Base-by-base conservation (phyloP, 2,888 invertebrate genomes). In the Leptinotarsa haldemani region DNA sequence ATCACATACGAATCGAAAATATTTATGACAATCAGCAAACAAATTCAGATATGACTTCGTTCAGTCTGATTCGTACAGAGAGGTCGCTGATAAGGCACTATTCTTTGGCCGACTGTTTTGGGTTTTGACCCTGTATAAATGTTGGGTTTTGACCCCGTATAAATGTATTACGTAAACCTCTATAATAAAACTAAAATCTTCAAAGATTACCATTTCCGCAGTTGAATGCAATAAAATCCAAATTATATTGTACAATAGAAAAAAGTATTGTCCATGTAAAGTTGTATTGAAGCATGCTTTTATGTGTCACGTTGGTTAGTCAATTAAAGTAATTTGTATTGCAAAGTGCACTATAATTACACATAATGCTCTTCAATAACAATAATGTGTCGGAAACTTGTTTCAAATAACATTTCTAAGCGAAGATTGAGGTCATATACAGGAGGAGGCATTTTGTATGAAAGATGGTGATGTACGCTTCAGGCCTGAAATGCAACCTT, bases 291-390 rank as follows among this genome's bases (percentile, higher is more conserved):
- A 30, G 16, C 61, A 61, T 4, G n/a, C 16, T 61, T 61, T 25
- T 18, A 30, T 30, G n/a, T 61, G 40, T 40, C 61, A 61, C n/a
- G 61, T 61, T 61, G 40, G 15, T 2, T 61, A 16, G 9, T 5
- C 25, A 61, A 61, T 61, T 61, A 40, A 25, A 61, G 61, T 61
- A 30, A 61, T 30, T 25, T 61, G 61, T 61, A 40, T 61, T 30
- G 25, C 61, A n/a, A 61, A 61, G 7, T 61, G 61, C 25, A 61
- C 61, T 40, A 16, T 61, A 40, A 61, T 61, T 61, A 61, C 40
- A n/a, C n/a, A n/a, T 61, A 12, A 40, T 61, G 61, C 61, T 61
- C 18, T 30, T 61, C 61, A 61, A 61, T 30, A 61, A 61, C 61
- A 61, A 61, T 61, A 61, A 16, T 16, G 25, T 61, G 61, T 61